Evolutionary conservation across 2,797 vertebrate species (phyloP).

Genomic region (Trachurus trachurus): DNA sequence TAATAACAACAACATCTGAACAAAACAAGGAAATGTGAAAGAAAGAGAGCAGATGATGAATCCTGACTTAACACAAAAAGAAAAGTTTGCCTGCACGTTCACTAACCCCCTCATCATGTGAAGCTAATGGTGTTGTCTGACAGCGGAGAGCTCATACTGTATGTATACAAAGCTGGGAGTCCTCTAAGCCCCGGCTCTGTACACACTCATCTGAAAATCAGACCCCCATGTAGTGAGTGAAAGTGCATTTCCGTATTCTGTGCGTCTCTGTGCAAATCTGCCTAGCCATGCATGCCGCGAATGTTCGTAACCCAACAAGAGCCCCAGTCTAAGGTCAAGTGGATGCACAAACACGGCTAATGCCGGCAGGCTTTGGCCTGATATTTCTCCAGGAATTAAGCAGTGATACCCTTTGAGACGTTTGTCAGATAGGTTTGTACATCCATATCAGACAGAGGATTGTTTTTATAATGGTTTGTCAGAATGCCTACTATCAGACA

Average conservation of each 20-base stretch:
- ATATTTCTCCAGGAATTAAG: conserved; percentile 31
- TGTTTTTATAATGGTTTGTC: neutral
- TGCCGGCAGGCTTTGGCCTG: conserved; percentile 29
- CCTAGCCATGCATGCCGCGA: conserved; percentile 54
- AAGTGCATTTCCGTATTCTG: conserved; percentile 29
- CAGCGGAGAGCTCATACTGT: conserved; percentile 25
- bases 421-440: conserved; percentile 3
- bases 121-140: conserved; percentile 36
- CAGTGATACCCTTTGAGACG: conserved; percentile 20
- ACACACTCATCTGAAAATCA: conserved; percentile 58
- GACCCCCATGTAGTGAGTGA: conserved; percentile 29
- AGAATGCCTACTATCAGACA: conserved; percentile 7
- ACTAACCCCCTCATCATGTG: conserved; percentile 30
- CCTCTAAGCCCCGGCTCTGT: conserved; percentile 25
- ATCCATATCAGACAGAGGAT: neutral
- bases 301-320: conserved; percentile 64
- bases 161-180: conserved; percentile 29
- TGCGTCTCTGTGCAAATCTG: conserved; percentile 40
- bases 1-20: conserved; percentile 17
- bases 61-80: conserved; percentile 9
- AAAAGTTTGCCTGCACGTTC: conserved; percentile 4
- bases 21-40: conserved; percentile 5
- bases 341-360: conserved; percentile 58
- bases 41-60: neutral
- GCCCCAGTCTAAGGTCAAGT: conserved; percentile 68